phyloP scores from a whole-genome alignment of 1,140 invertebrate genomes.

The Bombus balteatus region DNA sequence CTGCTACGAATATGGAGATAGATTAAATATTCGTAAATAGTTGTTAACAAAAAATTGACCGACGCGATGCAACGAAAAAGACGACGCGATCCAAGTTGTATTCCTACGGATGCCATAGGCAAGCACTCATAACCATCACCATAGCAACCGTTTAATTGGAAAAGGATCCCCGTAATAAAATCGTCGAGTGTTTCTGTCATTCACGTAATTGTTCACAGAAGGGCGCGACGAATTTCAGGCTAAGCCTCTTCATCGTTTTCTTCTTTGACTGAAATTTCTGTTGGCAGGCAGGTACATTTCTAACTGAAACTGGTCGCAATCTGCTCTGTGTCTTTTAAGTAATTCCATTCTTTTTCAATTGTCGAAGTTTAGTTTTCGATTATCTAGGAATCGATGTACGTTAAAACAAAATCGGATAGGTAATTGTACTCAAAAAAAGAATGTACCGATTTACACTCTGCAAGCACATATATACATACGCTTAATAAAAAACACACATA shows the following conservation, averaged over 20 bases:
- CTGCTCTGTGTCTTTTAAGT: background rate
- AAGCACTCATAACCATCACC: conserved; percentile 72
- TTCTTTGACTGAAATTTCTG: conserved; percentile 41
- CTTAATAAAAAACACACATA: no score
- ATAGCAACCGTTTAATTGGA: conserved; percentile 81
- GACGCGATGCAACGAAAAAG: background rate
- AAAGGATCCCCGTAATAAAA: conserved; percentile 78
- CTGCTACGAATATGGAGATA: background rate
- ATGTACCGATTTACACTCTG: no score
- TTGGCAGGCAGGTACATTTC: background rate
- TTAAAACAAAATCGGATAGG: no score
- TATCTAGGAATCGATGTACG: no score
- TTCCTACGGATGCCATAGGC: conserved; percentile 55
- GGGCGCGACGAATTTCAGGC: conserved; percentile 44
- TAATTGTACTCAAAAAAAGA: no score
- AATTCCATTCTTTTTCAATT: no score
- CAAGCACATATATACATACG: no score
- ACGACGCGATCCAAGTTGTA: background rate
- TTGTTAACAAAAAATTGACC: background rate
- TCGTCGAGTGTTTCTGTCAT: conserved; percentile 72
- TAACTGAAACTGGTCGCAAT: no score
- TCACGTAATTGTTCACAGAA: conserved; percentile 43
- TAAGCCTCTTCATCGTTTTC: conserved; percentile 24
- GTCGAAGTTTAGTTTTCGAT: no score
- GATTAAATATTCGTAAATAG: background rate